Evolutionary conservation across 2,113 vertebrate species (phyloP).

Genomic region (Tetraodon nigroviridis): DNA sequence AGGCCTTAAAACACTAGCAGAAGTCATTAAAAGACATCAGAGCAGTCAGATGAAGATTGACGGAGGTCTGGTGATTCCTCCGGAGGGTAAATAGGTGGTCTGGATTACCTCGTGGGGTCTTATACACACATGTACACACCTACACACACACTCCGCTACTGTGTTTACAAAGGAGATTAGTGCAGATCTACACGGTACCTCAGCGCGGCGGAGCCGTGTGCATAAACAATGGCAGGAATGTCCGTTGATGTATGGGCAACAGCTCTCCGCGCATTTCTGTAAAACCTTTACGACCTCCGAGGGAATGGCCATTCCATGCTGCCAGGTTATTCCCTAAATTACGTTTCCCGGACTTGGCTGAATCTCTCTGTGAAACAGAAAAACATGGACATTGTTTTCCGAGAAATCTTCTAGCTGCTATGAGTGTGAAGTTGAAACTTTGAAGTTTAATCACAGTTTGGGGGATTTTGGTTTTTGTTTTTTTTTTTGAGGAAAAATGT

Average conservation of each 20-base stretch:
- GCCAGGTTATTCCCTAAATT: background rate
- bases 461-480: too few species aligned
- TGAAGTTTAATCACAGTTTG: background rate
- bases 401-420: background rate
- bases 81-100: slow-evolving; percentile 39
- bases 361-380: too few species aligned
- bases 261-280: slow-evolving; percentile 24
- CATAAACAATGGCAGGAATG: slow-evolving; percentile 55
- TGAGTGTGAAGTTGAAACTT: too few species aligned
- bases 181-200: slow-evolving; percentile 56
- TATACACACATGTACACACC: slow-evolving; percentile 26
- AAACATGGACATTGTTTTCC: too few species aligned
- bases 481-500: too few species aligned
- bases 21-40: slow-evolving; percentile 6
- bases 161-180: slow-evolving; percentile 63
- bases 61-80: slow-evolving; percentile 29
- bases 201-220: slow-evolving; percentile 33
- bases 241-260: slow-evolving; percentile 10
- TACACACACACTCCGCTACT: slow-evolving; percentile 12
- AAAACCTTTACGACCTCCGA: slow-evolving; percentile 25
- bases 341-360: too few species aligned
- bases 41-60: slow-evolving; percentile 19
- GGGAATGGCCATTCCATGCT: slow-evolving; percentile 20
- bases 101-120: slow-evolving; percentile 50
- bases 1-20: slow-evolving; percentile 3